Percentiles rank a stretch among this genome's conserved stretches.
These are phyloP conservation scores for Pocillopora meandrina DNA, from an alignment of 92 coral and sea anemone genomes.

Conservation along the genomic window DNA sequence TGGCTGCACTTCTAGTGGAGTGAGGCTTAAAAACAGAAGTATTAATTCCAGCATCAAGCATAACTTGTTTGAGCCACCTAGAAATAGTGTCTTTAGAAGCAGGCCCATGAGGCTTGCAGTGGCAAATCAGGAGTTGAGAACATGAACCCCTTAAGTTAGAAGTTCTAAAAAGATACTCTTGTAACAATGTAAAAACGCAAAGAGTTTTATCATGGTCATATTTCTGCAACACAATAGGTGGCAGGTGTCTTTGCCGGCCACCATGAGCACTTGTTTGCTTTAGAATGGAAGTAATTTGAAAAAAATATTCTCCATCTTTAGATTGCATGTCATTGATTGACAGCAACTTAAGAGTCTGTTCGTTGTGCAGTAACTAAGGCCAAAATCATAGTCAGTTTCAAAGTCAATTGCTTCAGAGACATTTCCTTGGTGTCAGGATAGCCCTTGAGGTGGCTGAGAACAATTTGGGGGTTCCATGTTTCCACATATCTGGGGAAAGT, in stretches of 20 bases:
- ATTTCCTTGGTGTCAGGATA: constrained; percentile 27
- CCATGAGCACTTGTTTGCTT: constrained; percentile 43
- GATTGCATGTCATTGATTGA: constrained; percentile 39
- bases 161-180: constrained; percentile 56
- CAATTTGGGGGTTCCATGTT: constrained; percentile 56
- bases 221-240: constrained; percentile 46
- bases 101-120: constrained; percentile 65
- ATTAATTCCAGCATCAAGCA: too few relatives aligned
- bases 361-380: constrained; percentile 56
- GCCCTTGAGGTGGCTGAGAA: constrained; percentile 6
- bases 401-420: constrained; percentile 38
- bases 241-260: constrained; percentile 48
- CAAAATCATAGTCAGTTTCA: constrained; percentile 52
- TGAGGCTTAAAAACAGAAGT: too few relatives aligned
- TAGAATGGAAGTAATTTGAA: constrained; percentile 15
- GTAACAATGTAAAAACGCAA: constrained; percentile 40
- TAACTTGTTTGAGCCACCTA: too few relatives aligned
- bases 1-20: not conserved
- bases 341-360: constrained; percentile 47
- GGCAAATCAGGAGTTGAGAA: constrained; percentile 61
- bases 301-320: constrained; percentile 29
- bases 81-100: constrained; percentile 57
- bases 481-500: constrained; percentile 44
- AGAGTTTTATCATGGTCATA: constrained; percentile 38
- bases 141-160: constrained; percentile 34